These are phyloP conservation scores for Mustela lutreola DNA, from an alignment of 2,113 vertebrate species.

Conservation along the genomic window DNA sequence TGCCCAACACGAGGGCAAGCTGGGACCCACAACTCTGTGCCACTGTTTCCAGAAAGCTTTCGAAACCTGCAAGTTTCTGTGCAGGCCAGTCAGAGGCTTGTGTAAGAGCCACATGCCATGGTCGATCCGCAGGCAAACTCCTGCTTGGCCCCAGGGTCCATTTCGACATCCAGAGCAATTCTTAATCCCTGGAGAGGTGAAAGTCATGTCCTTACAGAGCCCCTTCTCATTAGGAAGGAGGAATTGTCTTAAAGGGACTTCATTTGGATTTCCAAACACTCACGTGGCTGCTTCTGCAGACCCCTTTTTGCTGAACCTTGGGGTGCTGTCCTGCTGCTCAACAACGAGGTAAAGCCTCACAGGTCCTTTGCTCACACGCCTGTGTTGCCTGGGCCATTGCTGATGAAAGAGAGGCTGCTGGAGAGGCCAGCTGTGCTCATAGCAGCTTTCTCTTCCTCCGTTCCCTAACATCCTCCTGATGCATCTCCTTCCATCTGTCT, in stretches of 20 bases:
- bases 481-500: neutral
- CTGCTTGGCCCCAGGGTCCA: neutral
- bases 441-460: neutral
- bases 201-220: slow-evolving; percentile 3
- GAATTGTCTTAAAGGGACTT: neutral
- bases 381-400: neutral
- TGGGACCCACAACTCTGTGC: neutral
- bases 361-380: neutral
- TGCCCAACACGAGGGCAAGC: neutral
- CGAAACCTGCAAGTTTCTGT: neutral
- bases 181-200: neutral
- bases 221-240: neutral
- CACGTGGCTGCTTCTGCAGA: neutral
- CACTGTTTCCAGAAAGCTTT: neutral
- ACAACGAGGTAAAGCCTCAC: neutral
- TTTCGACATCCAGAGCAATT: neutral
- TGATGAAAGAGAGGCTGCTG: neutral
- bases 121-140: neutral
- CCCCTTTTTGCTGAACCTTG: neutral
- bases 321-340: neutral
- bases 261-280: slow-evolving; percentile 27
- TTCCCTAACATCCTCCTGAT: neutral
- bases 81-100: neutral
- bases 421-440: neutral
- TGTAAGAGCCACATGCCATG: slow-evolving; percentile 9